phyloP scores from a whole-genome alignment of 2,113 vertebrate species.

The Coracopsis vasa region DNA sequence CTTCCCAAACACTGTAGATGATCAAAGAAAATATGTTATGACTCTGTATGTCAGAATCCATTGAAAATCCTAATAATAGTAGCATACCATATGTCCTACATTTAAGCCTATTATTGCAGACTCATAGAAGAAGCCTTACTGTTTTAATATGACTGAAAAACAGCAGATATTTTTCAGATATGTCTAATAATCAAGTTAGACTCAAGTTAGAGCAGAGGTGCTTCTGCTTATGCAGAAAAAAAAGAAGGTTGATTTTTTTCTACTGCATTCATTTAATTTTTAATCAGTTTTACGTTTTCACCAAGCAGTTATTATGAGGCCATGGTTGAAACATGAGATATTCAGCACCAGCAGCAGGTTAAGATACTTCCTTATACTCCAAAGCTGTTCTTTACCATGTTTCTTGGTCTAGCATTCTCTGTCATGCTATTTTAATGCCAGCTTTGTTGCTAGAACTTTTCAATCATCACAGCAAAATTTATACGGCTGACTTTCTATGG shows the following conservation, averaged over 20 bases:
- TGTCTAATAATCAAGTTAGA: background rate
- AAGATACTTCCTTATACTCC: background rate
- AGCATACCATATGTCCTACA: background rate
- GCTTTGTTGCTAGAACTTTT: background rate
- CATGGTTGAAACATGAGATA: background rate
- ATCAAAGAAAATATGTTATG: slow-evolving; percentile 11
- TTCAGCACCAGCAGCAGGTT: background rate
- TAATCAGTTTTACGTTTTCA: background rate
- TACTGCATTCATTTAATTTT: background rate
- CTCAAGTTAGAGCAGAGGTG: background rate
- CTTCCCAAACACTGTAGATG: background rate
- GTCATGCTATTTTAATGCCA: background rate
- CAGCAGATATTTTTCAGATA: background rate
- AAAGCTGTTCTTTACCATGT: background rate
- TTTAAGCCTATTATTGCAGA: background rate
- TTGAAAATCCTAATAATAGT: background rate
- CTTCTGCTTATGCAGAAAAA: background rate
- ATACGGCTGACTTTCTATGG: background rate
- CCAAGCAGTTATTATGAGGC: background rate
- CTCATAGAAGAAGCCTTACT: background rate
- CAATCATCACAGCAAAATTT: background rate
- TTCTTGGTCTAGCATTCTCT: background rate
- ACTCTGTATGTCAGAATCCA: background rate
- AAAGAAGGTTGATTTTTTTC: background rate
- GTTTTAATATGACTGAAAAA: background rate